Conservation (phyloP, 2,888 invertebrate genomes). For the Sycophila texana region DNA sequence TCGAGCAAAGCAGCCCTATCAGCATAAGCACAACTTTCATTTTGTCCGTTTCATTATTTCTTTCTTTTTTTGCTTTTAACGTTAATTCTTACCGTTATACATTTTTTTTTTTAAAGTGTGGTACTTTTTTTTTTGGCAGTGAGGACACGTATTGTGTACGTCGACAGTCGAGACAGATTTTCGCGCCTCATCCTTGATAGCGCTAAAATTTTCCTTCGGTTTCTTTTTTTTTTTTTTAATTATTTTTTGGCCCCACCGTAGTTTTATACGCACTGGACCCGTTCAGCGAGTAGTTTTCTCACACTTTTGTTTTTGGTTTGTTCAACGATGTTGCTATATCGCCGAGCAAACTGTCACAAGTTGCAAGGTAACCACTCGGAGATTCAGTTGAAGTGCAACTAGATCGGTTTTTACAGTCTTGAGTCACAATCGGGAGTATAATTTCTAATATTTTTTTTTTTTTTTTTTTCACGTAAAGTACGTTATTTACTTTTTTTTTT, state of each 20-base stretch:
- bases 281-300: slow-evolving; percentile 58
- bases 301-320: neutral
- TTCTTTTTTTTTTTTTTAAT: slow-evolving; percentile 39
- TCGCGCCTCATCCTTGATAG: slow-evolving; percentile 47
- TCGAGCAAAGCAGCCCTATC: slow-evolving; percentile 61
- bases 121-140: slow-evolving; percentile 71
- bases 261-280: slow-evolving; percentile 65
- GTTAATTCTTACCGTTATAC: slow-evolving; percentile 9
- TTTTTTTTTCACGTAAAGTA: slow-evolving; percentile 8
- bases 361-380: slow-evolving; percentile 56
- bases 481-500: neutral
- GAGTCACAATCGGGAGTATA: slow-evolving; percentile 68
- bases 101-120: slow-evolving; percentile 61
- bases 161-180: slow-evolving; percentile 62
- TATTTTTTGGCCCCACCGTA: slow-evolving; percentile 71
- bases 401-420: slow-evolving; percentile 71
- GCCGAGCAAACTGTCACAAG: neutral
- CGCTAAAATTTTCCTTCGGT: slow-evolving; percentile 41
- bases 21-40: slow-evolving; percentile 62
- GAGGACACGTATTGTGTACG: slow-evolving; percentile 69
- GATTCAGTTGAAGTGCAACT: slow-evolving; percentile 65
- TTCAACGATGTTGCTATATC: no score
- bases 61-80: neutral
- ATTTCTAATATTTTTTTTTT: slow-evolving; percentile 42
- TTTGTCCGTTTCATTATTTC: slow-evolving; percentile 35